Percentiles rank a stretch among this genome's conserved stretches.
These are phyloP conservation scores for Taxidea taxus DNA, from an alignment of 2,113 vertebrate species.

Conservation along the genomic window DNA sequence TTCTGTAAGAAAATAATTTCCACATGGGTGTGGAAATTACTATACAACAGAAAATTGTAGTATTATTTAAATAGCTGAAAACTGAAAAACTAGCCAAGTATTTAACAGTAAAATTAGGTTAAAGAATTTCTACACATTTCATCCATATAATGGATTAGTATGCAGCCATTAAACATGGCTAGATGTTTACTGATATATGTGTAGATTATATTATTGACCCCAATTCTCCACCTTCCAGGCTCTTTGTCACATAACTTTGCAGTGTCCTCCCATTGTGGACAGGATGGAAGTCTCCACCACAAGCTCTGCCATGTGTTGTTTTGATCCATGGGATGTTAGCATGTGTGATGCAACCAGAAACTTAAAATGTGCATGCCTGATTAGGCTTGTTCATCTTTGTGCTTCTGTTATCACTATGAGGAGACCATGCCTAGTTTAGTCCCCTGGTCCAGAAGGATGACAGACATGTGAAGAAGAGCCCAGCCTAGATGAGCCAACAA, in stretches of 20 bases:
- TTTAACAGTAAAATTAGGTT: not conserved
- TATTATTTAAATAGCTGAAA: slow-evolving; percentile 46
- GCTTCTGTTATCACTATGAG: not conserved
- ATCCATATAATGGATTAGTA: not conserved
- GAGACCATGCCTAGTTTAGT: not conserved
- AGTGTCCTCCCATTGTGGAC: not conserved
- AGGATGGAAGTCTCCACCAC: not conserved
- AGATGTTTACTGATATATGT: not conserved
- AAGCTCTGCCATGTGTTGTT: not conserved
- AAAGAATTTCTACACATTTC: not conserved
- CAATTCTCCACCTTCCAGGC: not conserved
- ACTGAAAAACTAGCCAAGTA: slow-evolving; percentile 33
- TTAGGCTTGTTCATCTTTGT: not conserved
- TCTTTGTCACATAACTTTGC: not conserved
- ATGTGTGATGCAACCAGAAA: slow-evolving; percentile 12
- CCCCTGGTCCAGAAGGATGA: not conserved
- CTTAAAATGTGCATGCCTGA: not conserved
- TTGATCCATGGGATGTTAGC: not conserved
- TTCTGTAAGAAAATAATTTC: too few relatives aligned
- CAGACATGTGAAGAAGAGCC: not conserved
- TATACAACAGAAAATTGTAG: not conserved
- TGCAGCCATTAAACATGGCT: not conserved
- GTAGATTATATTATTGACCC: not conserved
- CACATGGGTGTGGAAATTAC: not conserved
- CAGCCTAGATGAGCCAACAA: not conserved